Base-by-base conservation (phyloP, 2,888 invertebrate species). In the Polymixis flavicincta region DNA sequence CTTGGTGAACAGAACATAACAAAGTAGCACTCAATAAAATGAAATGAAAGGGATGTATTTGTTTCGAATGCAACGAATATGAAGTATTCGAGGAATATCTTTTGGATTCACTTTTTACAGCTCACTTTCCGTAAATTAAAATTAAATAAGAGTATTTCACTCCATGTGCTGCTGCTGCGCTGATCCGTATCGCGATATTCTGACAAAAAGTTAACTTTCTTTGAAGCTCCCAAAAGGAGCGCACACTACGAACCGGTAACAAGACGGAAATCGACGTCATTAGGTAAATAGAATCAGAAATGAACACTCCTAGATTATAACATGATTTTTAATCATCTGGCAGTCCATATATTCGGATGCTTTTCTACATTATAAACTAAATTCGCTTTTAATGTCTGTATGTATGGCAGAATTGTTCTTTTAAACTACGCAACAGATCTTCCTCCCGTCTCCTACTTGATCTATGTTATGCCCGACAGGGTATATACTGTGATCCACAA, bases 121-220 rank as follows among this genome's bases (percentile, higher is more conserved):
- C 19, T 64, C 8, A 8, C 13, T 70, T 2, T 64, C 17, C 17
- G 17, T 25, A 17, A 42, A 25, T 25, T 17, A n/a, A 45, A 19
- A 48, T 25, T 9, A 19, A 19, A 13, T 17, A 25, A 42, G 14
- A 37, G 19, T 28, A 13, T 9, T 4, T n/a, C 2, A 25, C 13
- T 45, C 6, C 22, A 50, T 13, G 37, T 54, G 78, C 65, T 68
- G 61, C 13, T 61, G 55, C 63, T 67, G 64, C 70, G 59, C 32
- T 42, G 37, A 25, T 57, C 32, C 42, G 55, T n/a, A n/a, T n/a
- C n/a, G n/a, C 68, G 54, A 42, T 11, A 45, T 54, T 17, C 5
- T 42, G n/a, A 19, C 28, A 32, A n/a, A 28, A 28, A 48, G 13
- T 28, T 22, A 66, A 70, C 14, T 14, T 71, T 71, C 13, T 42